Base-by-base conservation (phyloP, 2,797 vertebrate genomes). In the Megalops cyprinoides region DNA sequence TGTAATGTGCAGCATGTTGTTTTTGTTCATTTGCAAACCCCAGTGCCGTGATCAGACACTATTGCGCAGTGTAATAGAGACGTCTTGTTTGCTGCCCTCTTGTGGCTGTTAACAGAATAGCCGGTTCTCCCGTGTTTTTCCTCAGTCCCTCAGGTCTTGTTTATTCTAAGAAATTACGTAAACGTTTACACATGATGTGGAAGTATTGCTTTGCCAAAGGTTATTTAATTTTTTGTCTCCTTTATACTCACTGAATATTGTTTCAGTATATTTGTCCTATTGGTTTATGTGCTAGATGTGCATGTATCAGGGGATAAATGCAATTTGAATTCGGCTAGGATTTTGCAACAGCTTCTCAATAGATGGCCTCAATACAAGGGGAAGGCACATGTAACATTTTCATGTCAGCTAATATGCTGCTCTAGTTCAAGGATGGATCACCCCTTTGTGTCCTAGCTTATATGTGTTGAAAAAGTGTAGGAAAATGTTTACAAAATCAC, bases 41-140 rank as follows among this genome's bases (percentile, higher is more conserved):
- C 39, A 8, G 39, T n/a, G 39, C 67, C 44, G 67, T 71, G 67
- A 71, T 71, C 67, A 42, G 67, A 71, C 44, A 44, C 67, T 71
- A 71, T 71, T 71, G 67, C 67, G 67, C 67, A 71, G 37, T 76
- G 83, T 76, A 49, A 85, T 76, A 75, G 69, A 81, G 81, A 82
- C 60, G 83, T 86, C 83, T 78, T 39, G 81, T 82, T 75, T 87
- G 83, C 90, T 93, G 93, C 91, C 42, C 89, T 89, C 93, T 93
- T 79, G 77, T 92, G 93, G 91, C 42, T 46, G 12, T 4, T 82
- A 39, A 0, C 1, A 49, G 81, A 71, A 44, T 44, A 71, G n/a
- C 67, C 4, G 20, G 42, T 6, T 71, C 18, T n/a, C 6, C 37
- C 20, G 44, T 31, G 60, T 44, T 71, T 71, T 44, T n/a, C 34